A percentile compares a stretch with the other conserved stretches of the same genome.
These are phyloP conservation scores for Danio rerio DNA, from an alignment of 2,113 vertebrate genomes.

Conservation along the genomic window GRCz12tu NC_133194.1:43454501-43455000, in stretches of 20 bases:
- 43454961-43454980: no score
- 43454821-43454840: background rate
- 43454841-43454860: background rate
- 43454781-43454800: background rate
- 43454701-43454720: background rate
- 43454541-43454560: background rate
- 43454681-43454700: background rate
- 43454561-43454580: background rate
- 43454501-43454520: background rate
- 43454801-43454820: background rate
- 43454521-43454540: background rate
- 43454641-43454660: background rate
- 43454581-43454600: background rate
- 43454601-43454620: background rate
- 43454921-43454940: background rate
- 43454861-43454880: background rate
- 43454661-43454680: background rate
- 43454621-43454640: background rate
- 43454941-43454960: no score
- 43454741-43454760: background rate
- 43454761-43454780: background rate
- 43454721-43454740: background rate
- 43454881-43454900: background rate
- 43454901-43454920: background rate
- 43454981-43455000: background rate